phyloP scores from a whole-genome alignment of 2,113 vertebrate genomes.

The Pelecanus crispus region DNA sequence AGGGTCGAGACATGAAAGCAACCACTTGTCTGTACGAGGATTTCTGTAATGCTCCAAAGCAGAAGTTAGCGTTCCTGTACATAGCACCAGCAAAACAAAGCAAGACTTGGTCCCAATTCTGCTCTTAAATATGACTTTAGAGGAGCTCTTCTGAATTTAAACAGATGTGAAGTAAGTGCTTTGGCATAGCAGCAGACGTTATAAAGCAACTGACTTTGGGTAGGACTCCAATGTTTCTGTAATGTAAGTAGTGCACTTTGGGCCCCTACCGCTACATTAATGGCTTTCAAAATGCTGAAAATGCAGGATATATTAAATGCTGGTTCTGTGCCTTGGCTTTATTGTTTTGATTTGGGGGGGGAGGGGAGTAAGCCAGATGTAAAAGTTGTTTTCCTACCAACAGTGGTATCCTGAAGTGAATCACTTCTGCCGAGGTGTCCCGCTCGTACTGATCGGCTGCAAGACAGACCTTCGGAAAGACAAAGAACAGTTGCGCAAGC shows the following conservation, averaged over 20 bases:
- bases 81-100: neutral
- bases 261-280: neutral
- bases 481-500: slow-evolving; percentile 85
- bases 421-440: slow-evolving; percentile 87
- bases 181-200: neutral
- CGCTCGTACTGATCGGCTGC: slow-evolving; percentile 91
- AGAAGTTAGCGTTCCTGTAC: neutral
- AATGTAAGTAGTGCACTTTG: neutral
- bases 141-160: neutral
- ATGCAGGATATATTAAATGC: neutral
- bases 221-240: neutral
- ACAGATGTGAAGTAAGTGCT: neutral
- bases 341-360: neutral
- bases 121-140: neutral
- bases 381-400: neutral
- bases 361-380: neutral
- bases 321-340: neutral
- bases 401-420: slow-evolving; percentile 94
- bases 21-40: neutral
- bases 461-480: slow-evolving; percentile 95
- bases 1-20: neutral
- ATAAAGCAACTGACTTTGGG: neutral
- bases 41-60: neutral
- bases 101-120: neutral
- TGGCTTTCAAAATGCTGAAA: neutral